phyloP scores from a whole-genome alignment of 2,888 invertebrate genomes.

The Oscheius myriophilus region DNA sequence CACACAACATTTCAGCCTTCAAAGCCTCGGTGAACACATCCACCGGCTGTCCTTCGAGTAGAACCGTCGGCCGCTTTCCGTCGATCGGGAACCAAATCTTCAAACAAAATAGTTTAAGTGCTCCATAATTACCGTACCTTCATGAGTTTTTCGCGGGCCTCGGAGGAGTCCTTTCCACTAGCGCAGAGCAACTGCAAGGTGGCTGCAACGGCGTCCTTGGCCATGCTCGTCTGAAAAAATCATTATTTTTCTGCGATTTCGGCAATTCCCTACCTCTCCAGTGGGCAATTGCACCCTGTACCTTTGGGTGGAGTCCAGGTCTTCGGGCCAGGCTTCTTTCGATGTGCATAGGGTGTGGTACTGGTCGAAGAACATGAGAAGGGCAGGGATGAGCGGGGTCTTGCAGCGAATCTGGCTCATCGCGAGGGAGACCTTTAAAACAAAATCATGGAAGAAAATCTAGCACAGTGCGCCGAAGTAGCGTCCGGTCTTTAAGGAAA shows the following conservation, averaged over 20 bases:
- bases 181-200: conserved; percentile 16
- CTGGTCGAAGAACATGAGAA: conserved; percentile 11
- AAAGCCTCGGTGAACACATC: conserved; percentile 13
- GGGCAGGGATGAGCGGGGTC: neutral
- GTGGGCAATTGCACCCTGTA: neutral
- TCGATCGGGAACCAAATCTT: conserved; percentile 26
- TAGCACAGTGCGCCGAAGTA: too few relatives aligned
- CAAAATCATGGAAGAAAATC: too few relatives aligned
- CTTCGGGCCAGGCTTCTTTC: conserved; percentile 5
- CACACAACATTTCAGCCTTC: conserved; percentile 25
- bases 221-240: neutral
- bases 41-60: neutral
- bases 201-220: neutral
- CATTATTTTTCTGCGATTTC: neutral
- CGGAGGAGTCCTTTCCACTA: neutral
- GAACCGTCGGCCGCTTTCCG: conserved; percentile 13
- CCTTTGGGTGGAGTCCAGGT: neutral
- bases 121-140: conserved; percentile 6
- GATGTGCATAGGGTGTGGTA: conserved; percentile 8
- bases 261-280: neutral
- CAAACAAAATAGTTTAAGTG: neutral
- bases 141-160: conserved; percentile 14
- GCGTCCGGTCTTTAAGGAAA: too few relatives aligned
- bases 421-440: conserved; percentile 4
- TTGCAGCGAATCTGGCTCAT: conserved; percentile 1